phyloP scores from a whole-genome alignment of 2,888 invertebrate species.

The Fissipunctia ypsillon region DNA sequence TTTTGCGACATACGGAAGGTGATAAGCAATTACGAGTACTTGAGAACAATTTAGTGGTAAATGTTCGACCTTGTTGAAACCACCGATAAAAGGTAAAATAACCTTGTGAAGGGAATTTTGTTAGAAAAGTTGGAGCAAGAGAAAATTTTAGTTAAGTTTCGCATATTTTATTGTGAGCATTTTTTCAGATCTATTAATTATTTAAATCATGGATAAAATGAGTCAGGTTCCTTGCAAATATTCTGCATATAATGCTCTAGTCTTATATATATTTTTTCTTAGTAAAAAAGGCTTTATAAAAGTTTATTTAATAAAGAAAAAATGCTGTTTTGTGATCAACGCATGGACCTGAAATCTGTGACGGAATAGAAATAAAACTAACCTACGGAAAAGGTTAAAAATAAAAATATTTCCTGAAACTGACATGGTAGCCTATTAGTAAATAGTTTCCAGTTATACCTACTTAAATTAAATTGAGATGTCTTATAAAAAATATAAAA shows the following conservation, averaged over 20 bases:
- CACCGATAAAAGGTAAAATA: conserved; percentile 29
- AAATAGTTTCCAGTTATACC: conserved; percentile 16
- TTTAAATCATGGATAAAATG: conserved; percentile 29
- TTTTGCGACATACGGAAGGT: conserved; percentile 60
- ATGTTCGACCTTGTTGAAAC: conserved; percentile 57
- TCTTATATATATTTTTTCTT: conserved; percentile 29
- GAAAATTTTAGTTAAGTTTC: conserved; percentile 20
- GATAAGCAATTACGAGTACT: conserved; percentile 41
- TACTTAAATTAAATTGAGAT: conserved; percentile 10
- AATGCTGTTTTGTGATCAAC: background rate
- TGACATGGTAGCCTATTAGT: conserved; percentile 5
- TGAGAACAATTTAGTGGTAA: conserved; percentile 43
- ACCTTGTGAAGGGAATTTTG: conserved; percentile 33
- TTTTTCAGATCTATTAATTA: conserved; percentile 20
- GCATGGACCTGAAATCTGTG: conserved; percentile 12
- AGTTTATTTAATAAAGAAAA: conserved; percentile 18
- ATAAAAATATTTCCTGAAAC: conserved; percentile 3
- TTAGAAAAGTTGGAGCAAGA: conserved; percentile 6
- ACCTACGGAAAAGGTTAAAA: background rate
- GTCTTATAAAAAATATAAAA: conserved; percentile 1
- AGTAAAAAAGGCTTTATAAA: conserved; percentile 24
- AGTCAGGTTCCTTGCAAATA: conserved; percentile 40
- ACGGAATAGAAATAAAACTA: conserved; percentile 7
- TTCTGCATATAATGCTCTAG: conserved; percentile 48
- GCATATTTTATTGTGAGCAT: background rate